Evolutionary conservation across 2,797 vertebrate species (phyloP).

Genomic region (Menidia menidia): DNA sequence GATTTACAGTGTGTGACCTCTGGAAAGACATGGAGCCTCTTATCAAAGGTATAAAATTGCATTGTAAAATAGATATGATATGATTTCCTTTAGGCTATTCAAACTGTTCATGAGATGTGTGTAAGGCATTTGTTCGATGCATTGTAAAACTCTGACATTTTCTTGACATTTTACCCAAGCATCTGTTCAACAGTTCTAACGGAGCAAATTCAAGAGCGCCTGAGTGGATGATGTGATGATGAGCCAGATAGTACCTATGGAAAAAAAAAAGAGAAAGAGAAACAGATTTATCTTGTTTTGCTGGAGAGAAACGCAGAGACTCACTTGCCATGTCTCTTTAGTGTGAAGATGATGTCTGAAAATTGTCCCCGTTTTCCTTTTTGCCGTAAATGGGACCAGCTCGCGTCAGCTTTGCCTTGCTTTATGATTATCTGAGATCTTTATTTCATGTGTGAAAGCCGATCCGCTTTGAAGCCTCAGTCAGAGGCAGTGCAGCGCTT

Average conservation of each 20-base stretch:
- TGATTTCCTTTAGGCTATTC: slow-evolving; percentile 49
- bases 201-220: slow-evolving; percentile 36
- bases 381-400: slow-evolving; percentile 54
- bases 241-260: slow-evolving; percentile 11
- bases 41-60: slow-evolving; percentile 62
- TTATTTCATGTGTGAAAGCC: slow-evolving; percentile 80
- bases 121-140: slow-evolving; percentile 27
- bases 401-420: slow-evolving; percentile 64
- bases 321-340: slow-evolving; percentile 45
- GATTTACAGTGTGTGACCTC: slow-evolving; percentile 50
- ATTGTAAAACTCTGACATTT: slow-evolving; percentile 33
- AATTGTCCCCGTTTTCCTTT: slow-evolving; percentile 53
- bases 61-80: slow-evolving; percentile 53
- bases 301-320: slow-evolving; percentile 42
- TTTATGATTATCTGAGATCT: slow-evolving; percentile 79
- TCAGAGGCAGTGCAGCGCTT: slow-evolving; percentile 61
- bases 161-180: slow-evolving; percentile 12
- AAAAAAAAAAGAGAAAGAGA: slow-evolving; percentile 15
- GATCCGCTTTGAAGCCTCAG: slow-evolving; percentile 78
- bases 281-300: slow-evolving; percentile 46
- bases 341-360: slow-evolving; percentile 59
- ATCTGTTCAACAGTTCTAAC: slow-evolving; percentile 18
- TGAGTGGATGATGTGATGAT: slow-evolving; percentile 33
- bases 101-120: slow-evolving; percentile 28
- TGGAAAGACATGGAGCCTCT: slow-evolving; percentile 48